Base-by-base conservation (phyloP, 2,797 vertebrate genomes). In the Pseudomugil tenellus region DNA sequence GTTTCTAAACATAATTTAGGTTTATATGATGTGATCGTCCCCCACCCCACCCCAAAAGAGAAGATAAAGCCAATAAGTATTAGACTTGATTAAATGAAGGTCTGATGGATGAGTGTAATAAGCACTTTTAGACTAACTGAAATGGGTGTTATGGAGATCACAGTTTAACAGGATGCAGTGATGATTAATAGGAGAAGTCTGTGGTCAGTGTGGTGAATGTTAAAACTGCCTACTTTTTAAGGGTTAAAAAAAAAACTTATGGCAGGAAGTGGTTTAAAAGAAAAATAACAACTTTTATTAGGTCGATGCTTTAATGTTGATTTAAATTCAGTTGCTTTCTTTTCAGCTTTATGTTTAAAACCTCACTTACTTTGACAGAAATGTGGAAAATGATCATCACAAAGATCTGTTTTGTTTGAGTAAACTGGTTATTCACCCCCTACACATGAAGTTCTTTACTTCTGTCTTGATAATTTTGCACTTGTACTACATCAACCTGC, bases 281-380 rank as follows among this genome's bases (percentile, higher is more conserved):
- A 78, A 89, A 88, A 89, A 88, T 76, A 69, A 76, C 56, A 70
- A 56, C 76, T 69, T 90, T 91, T 79, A 82, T 79, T 52, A 58
- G 58, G 43, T 41, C 26, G 23, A 43, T 1, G 59, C 70, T 78
- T 85, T 75, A 64, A 80, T 87, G 78, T 72, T 37, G 67, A 64
- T 78, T 73, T 60, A 61, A 74, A 80, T 54, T 51, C 8, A 13
- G 17, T 39, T 7, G n/a, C 34, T 41, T 74, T 54, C 23, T 43
- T 21, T 2, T 70, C 7, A 6, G 49, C 17, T n/a, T 10, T n/a
- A 61, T 37, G 29, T 31, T 73, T 76, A 61, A 54, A 3, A 41
- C 79, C 62, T 78, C 59, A 71, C n/a, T 56, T 54, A 4, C 51
- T 77, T 59, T 31, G 62, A 62, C 25, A 13, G 32, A 57, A 74